Evolutionary conservation across 2,797 vertebrate species (phyloP), one percentile per base, ranked within the genome.

Genomic region (Protonibea diacanthus): DNA sequence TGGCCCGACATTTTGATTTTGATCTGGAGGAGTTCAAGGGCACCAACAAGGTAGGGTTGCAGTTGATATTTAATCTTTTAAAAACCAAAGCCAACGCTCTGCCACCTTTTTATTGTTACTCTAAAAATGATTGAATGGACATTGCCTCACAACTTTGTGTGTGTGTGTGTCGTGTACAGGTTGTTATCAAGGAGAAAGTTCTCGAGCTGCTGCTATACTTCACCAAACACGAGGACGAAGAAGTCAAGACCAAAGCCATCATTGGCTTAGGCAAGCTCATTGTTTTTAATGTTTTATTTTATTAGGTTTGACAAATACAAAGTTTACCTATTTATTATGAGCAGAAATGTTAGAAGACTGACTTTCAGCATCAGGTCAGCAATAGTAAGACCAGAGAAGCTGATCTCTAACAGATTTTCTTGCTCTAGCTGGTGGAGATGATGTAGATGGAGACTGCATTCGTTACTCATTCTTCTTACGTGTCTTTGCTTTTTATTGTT

Each of bases 1-100:
- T 99, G 18, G 97, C 97, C 78, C 95, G 98, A n/a, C 97, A 99
- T 95, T 99, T 99, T 93, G 97, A 99, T 92, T 99, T 99, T 88
- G 97, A 99, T 93, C 80, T 92, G 67, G 97, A 99, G 90, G 97
- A 99, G 88, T 99, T 99, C 93, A 99, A 99, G 92, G 98, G 98
- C 84, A 94, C 93, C 85, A 98, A 96, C 94, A 98, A 98, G 96
- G 98, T 98, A 73, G 5, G 61, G 18, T 14, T 40, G 13, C 33
- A 49, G 6, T 44, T 60, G 2, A 25, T 71, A 3, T 64, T 33
- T 55, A 2, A 40, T 44, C 4, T 13, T 42, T 13, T 4, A 38
- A 38, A 44, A 66, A 44, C 6, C 15, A 44, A 69, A 78, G 12
- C 15, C 21, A 3, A n/a, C 57, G 47, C 21, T 52, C 13, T n/a